phyloP scores from a whole-genome alignment of 2,888 invertebrate genomes.

The Sinodicranocentrus sp. region DNA sequence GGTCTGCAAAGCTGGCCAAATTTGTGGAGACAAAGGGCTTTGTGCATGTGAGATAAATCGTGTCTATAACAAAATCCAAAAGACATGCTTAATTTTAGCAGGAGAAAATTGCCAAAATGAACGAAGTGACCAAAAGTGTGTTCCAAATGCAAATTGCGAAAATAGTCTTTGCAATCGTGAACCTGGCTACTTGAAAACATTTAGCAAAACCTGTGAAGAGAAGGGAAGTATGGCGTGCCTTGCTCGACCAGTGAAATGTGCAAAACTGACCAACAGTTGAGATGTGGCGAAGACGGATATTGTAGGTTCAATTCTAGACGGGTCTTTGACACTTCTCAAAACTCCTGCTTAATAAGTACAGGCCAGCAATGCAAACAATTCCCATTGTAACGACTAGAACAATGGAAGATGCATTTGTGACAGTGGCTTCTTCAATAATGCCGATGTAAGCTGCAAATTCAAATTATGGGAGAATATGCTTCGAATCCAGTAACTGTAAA shows the following conservation, averaged over 20 bases:
- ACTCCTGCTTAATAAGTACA: too few species aligned
- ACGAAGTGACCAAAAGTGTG: not conserved
- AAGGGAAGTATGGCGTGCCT: not conserved
- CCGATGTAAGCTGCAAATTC: constrained; percentile 20
- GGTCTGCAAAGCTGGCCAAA: not conserved
- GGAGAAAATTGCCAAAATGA: not conserved
- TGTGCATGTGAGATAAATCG: not conserved
- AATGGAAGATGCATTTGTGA: not conserved
- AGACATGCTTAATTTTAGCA: not conserved
- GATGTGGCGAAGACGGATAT: not conserved
- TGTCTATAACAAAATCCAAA: not conserved
- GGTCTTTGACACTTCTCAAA: not conserved
- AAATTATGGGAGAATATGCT: not conserved
- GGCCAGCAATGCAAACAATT: too few species aligned
- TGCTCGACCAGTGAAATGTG: not conserved
- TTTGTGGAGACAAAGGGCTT: not conserved
- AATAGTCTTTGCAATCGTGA: not conserved
- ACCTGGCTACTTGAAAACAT: not conserved
- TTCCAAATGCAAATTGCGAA: not conserved
- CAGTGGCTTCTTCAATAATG: not conserved
- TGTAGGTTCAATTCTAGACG: not conserved
- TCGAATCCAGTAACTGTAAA: not conserved
- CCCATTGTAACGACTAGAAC: too few species aligned
- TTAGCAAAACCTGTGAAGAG: constrained; percentile 15
- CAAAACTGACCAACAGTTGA: not conserved